Evolutionary conservation across 2,113 vertebrate species (phyloP).

Genomic region (Andinoacara biseriatus): DNA sequence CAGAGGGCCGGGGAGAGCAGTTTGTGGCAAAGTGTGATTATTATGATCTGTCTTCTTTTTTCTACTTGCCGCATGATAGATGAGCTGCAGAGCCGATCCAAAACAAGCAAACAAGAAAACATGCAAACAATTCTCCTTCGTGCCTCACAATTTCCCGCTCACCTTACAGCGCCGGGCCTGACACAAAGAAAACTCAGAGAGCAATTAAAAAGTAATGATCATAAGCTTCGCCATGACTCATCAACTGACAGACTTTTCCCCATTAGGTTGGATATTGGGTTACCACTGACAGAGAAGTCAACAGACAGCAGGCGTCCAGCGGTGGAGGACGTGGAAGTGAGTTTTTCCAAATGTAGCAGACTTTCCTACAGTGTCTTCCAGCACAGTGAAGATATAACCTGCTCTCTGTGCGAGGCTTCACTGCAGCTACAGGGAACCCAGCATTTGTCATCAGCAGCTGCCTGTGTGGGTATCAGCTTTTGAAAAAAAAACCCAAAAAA

Average conservation of each 20-base stretch:
- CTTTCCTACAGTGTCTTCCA: conserved; percentile 69
- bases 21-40: conserved; percentile 92
- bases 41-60: conserved; percentile 77
- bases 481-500: not conserved
- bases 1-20: conserved; percentile 86
- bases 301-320: conserved; percentile 65
- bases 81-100: conserved; percentile 40
- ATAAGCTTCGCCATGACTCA: conserved; percentile 65
- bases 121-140: conserved; percentile 40
- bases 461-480: conserved; percentile 49
- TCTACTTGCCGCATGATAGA: conserved; percentile 42
- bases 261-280: conserved; percentile 61
- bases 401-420: conserved; percentile 26
- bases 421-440: conserved; percentile 24
- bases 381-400: conserved; percentile 42
- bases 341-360: conserved; percentile 66
- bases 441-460: conserved; percentile 47
- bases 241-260: conserved; percentile 58
- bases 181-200: conserved; percentile 45
- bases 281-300: conserved; percentile 61
- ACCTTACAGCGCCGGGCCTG: conserved; percentile 8
- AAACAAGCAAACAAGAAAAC: conserved; percentile 76
- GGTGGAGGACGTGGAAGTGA: conserved; percentile 65
- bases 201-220: conserved; percentile 70
- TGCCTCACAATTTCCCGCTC: not conserved